Base-by-base conservation (phyloP, 2,888 invertebrate species). In the Imbricaverruca yamaguchii region DNA sequence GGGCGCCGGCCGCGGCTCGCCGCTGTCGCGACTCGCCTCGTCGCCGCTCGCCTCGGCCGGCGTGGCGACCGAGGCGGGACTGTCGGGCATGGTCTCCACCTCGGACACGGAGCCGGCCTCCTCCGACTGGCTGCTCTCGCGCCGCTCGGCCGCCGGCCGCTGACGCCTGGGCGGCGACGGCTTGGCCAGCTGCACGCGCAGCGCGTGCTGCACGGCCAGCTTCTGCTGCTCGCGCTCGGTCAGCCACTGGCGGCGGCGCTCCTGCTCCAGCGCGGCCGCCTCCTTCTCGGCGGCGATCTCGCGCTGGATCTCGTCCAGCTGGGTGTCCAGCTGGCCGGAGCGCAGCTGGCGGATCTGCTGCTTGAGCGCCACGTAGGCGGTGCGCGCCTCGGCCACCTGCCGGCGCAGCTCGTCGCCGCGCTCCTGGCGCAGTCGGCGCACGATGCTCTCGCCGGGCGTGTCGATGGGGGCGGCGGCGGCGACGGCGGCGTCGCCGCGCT, bases 361-460 rank as follows among this genome's bases (percentile, higher is more conserved):
- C 88, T 93, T 93, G 0, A 94, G 85, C 84, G 91, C 91, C 81
- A 91, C 90, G 88, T 93, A 95, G 83, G 92, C 92, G 63, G 92
- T 91, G 84, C 92, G 92, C 86, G 94, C 92, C 81, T 92, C 92
- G 0, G 90, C 89, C 65, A 95, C 88, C 0, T 91, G 89, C 82
- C 91, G 91, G 84, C 93, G 92, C 57, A 96, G 89, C 86, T 96
- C 96, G 0, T 90, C 89, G 80, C 94, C 91, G 9, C 95, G 89
- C 83, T 96, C 95, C 83, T 57, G 25, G 21, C 55, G 81, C 55
- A 79, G 63, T 8, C 23, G 53, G 12, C 21, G 80, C 18, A 25
- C 90, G 83, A 97, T 93, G 82, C 91, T 91, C 87, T 95, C 94
- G 6, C 92, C 92, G 0, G 94, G 93, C 0, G 94, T 93, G 86